phyloP scores from a whole-genome alignment of 2,113 vertebrate species.

The Podarcis raffonei region DNA sequence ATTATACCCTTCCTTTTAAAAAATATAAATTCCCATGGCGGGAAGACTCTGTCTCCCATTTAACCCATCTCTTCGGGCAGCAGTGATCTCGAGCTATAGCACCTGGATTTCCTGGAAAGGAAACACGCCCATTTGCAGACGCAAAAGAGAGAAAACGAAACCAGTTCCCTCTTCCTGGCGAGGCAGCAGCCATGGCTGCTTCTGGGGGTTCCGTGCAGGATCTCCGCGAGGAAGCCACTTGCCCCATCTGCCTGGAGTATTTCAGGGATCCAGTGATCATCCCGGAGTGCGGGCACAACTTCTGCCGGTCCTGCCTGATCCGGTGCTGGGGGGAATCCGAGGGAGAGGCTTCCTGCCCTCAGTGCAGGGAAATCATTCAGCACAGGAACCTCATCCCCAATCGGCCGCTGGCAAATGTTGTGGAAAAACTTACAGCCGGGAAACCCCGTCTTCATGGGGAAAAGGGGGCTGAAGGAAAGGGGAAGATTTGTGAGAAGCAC shows the following conservation, averaged over 20 bases:
- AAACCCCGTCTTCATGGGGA: fast-evolving
- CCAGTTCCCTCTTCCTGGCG: constrained; percentile 20
- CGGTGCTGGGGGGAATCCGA: not conserved
- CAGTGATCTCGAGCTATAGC: too few species aligned
- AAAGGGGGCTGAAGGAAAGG: not conserved
- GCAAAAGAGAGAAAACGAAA: not conserved
- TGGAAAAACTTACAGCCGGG: not conserved
- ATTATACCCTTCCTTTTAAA: too few species aligned
- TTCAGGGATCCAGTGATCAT: not conserved
- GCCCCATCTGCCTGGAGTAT: constrained; percentile 65
- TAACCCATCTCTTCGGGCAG: too few species aligned
- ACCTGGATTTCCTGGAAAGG: not conserved
- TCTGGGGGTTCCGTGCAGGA: not conserved
- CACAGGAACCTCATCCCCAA: too few species aligned
- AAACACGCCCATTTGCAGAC: not conserved
- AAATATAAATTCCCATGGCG: too few species aligned
- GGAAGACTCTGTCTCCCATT: too few species aligned
- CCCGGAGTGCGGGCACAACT: not conserved
- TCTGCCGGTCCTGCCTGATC: not conserved
- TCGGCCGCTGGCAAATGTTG: not conserved
- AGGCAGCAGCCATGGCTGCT: constrained; percentile 59
- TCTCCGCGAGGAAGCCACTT: constrained; percentile 68
- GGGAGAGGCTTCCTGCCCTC: not conserved
- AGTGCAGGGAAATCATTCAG: not conserved
- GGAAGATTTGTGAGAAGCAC: not conserved